Evolutionary conservation across 1,140 invertebrate species (phyloP).

Genomic region (Plutomurus gul): DNA sequence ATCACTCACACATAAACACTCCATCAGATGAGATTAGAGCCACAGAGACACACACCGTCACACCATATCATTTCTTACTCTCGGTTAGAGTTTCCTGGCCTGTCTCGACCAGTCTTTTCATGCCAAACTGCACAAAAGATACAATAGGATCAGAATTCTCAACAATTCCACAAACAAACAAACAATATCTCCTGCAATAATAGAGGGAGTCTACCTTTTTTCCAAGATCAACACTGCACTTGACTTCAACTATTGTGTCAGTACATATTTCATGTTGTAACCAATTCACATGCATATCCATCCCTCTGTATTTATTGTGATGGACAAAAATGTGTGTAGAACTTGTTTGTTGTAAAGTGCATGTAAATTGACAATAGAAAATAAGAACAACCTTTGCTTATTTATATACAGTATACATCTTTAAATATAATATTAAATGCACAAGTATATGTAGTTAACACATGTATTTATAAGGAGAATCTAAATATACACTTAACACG

Average conservation of each 20-base stretch:
- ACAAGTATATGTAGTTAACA: too few relatives aligned
- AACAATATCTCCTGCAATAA: background rate
- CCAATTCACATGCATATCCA: too few relatives aligned
- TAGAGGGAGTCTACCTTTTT: background rate
- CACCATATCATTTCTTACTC: conserved; percentile 4
- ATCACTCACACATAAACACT: conserved; percentile 20
- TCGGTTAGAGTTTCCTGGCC: conserved; percentile 2
- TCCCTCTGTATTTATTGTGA: too few relatives aligned
- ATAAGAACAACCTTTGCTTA: too few relatives aligned
- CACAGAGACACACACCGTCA: background rate
- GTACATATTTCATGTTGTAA: too few relatives aligned
- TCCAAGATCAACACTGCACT: background rate
- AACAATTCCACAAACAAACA: conserved; percentile 16
- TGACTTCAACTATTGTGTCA: background rate
- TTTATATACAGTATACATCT: too few relatives aligned
- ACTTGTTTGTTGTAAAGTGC: too few relatives aligned
- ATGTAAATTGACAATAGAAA: too few relatives aligned
- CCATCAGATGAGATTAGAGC: conserved; percentile 13
- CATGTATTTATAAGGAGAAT: too few relatives aligned
- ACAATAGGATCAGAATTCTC: conserved; percentile 21
- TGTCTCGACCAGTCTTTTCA: conserved; percentile 22
- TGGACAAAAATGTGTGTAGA: too few relatives aligned
- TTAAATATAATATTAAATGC: too few relatives aligned
- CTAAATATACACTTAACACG: too few relatives aligned
- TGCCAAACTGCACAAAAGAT: conserved; percentile 17